Evolutionary conservation across 2,113 vertebrate species (phyloP).

Genomic region (Corvus moneduloides): DNA sequence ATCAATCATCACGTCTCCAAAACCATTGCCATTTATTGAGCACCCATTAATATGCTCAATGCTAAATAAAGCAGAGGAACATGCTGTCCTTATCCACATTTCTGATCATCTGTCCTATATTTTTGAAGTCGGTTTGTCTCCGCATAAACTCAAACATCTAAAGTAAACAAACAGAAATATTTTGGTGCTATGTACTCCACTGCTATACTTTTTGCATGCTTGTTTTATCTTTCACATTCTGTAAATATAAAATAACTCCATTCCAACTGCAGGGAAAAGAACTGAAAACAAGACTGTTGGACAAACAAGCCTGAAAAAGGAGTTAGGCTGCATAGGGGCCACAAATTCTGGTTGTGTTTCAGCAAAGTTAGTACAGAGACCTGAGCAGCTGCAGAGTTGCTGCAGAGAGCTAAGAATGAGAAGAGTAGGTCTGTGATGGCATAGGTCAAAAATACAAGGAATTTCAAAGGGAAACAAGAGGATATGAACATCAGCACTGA

Average conservation of each 20-base stretch:
- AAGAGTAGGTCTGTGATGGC: neutral
- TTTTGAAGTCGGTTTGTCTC: conserved; percentile 47
- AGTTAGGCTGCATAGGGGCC: neutral
- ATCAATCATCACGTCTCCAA: conserved; percentile 59
- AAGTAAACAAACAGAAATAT: conserved; percentile 55
- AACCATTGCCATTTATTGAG: conserved; percentile 58
- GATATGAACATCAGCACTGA: neutral
- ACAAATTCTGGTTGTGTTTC: accelerated
- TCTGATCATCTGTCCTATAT: conserved; percentile 57
- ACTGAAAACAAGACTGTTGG: neutral
- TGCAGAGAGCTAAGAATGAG: neutral
- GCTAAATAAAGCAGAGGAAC: conserved; percentile 60
- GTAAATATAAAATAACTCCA: neutral
- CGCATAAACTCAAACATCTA: conserved; percentile 11
- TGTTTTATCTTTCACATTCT: conserved; percentile 18
- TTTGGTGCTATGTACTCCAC: conserved; percentile 4
- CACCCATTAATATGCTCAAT: conserved; percentile 31
- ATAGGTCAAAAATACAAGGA: neutral
- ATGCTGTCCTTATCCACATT: conserved; percentile 52
- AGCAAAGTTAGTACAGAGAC: neutral
- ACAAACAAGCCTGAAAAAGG: neutral
- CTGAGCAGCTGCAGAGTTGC: neutral
- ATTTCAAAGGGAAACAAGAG: neutral
- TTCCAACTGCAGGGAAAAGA: neutral
- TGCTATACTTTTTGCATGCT: neutral